A percentile compares a stretch with the other conserved stretches of the same genome.
phyloP scores from a whole-genome alignment of 1,140 invertebrate species.

The Bombus impatiens region DNA sequence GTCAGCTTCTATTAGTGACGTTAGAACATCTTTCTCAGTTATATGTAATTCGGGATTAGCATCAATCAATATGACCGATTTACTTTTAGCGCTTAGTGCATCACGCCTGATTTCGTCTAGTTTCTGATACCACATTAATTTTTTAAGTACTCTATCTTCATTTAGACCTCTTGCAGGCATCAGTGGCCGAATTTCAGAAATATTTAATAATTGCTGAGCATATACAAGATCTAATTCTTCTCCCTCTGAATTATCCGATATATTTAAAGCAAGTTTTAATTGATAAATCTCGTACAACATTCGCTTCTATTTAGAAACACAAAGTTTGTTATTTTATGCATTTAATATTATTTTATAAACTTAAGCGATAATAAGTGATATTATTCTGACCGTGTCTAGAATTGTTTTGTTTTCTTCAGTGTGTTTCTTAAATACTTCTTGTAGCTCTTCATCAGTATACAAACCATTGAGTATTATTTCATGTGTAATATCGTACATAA shows the following conservation, averaged over 20 bases:
- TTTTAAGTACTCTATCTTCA: constrained; percentile 73
- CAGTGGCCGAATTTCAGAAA: constrained; percentile 66
- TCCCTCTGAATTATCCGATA: constrained; percentile 74
- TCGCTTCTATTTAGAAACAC: constrained; percentile 70
- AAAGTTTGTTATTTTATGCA: constrained; percentile 8
- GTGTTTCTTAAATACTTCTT: constrained; percentile 79
- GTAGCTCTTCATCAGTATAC: constrained; percentile 82
- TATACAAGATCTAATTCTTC: constrained; percentile 57
- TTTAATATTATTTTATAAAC: not conserved
- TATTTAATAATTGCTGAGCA: constrained; percentile 26
- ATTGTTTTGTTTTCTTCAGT: constrained; percentile 73
- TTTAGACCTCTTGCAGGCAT: constrained; percentile 74
- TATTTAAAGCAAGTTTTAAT: constrained; percentile 78
- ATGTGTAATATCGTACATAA: constrained; percentile 82
- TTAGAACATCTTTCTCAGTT: constrained; percentile 74
- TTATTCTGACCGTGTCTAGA: constrained; percentile 74
- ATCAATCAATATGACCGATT: constrained; percentile 70
- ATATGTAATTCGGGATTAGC: constrained; percentile 75
- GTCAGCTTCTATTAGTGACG: constrained; percentile 75
- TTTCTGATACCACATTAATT: constrained; percentile 66
- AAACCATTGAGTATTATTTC: constrained; percentile 82
- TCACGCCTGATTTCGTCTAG: constrained; percentile 25
- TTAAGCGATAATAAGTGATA: not conserved
- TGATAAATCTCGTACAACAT: constrained; percentile 81
- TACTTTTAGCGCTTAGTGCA: not conserved